phyloP scores from a whole-genome alignment of 2,797 vertebrate genomes.

The Tenualosa ilisha region DNA sequence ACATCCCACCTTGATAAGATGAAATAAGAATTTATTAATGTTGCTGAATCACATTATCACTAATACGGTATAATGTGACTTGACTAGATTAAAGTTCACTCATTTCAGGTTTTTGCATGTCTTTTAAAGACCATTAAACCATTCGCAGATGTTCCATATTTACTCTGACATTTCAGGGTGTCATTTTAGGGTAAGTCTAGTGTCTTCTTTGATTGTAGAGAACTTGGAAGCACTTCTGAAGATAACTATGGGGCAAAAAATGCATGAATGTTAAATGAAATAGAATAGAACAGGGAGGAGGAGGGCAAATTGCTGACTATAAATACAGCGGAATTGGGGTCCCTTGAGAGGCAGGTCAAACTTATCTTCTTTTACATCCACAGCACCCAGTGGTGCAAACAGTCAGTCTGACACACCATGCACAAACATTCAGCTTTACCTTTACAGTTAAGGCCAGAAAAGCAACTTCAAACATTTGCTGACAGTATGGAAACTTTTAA shows the following conservation, averaged over 20 bases:
- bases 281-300: neutral
- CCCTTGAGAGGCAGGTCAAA: neutral
- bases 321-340: neutral
- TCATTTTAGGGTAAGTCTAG: neutral
- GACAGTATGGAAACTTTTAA: conserved; percentile 33
- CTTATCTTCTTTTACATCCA: conserved; percentile 16
- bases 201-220: neutral
- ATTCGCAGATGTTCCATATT: neutral
- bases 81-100: neutral
- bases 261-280: conserved; percentile 3
- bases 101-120: neutral
- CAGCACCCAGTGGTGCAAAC: conserved; percentile 20
- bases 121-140: neutral
- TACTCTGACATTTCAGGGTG: neutral
- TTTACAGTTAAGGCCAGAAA: conserved; percentile 35
- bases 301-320: conserved; percentile 10
- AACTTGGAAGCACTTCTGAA: neutral
- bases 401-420: neutral
- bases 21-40: neutral
- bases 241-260: neutral
- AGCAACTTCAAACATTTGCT: conserved; percentile 27
- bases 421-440: conserved; percentile 28
- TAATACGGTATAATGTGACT: neutral
- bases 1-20: neutral
- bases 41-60: neutral